Evolutionary conservation across 2,113 vertebrate genomes (phyloP), one percentile per base, ranked within the genome.

Genomic region (Channa argus): DNA sequence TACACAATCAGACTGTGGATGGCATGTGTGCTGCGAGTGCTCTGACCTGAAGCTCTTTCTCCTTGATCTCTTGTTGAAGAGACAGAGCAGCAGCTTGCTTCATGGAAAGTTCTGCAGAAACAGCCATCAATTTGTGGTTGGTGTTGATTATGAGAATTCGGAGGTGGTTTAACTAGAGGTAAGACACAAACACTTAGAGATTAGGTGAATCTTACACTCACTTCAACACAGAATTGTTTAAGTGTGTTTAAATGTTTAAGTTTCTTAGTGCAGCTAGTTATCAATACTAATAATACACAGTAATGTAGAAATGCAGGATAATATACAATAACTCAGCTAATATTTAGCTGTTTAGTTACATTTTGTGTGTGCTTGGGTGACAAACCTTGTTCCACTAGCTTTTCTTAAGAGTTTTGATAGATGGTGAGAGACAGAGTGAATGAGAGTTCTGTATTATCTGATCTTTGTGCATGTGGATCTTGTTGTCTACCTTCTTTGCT

Each of bases 91-190:
- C 71, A 0, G 94, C 95, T 88, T 98, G 95, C 63, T 92, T 94
- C 96, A 98, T 95, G 71, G 96, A 95, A 41, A 99, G 60, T 71
- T 98, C 96, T 4, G 96, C 95, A 38, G 95, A 86, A 2, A 94
- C 68, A 9, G 96, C 95, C 96, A 95, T 97, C 77, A 95, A 80
- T 63, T 95, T 92, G 59, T 89, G 86, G 2, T 93, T 96, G 58
- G 83, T 88, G 24, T 92, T 80, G 52, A 94, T 95, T 49, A 98
- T 92, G 46, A 71, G 94, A 52, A 76, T 86, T 76, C 95, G 95
- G 44, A 95, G 80, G 39, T 93, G 73, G 0, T 94, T 97, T 66
- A 94, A 89, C 97, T 98, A 88, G 39, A 72, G 67, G 34, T 12
- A 39, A 24, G 62, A n/a, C 13, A 77, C 8, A 77, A 8, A 58